These are phyloP conservation scores for Boulengeromyrus knoepffleri DNA, from an alignment of 2,113 vertebrate species.

Conservation along the genomic window DNA sequence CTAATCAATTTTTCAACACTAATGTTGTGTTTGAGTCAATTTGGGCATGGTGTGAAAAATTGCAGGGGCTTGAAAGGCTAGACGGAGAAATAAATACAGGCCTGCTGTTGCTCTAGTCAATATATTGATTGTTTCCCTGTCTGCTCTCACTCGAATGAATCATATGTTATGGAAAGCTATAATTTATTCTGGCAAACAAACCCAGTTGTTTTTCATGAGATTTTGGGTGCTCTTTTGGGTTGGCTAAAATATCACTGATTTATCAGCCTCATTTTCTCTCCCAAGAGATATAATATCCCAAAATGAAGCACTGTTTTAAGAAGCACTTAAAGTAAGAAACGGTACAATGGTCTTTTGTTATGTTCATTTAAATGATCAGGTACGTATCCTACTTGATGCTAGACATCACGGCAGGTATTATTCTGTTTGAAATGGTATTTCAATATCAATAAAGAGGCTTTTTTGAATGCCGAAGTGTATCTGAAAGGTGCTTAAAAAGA, in stretches of 20 bases:
- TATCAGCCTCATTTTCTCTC: background rate
- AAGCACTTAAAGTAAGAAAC: background rate
- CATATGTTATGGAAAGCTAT: background rate
- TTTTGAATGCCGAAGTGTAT: background rate
- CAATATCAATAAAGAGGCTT: background rate
- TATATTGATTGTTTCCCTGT: conserved; percentile 9
- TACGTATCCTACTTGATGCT: background rate
- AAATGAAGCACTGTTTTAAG: background rate
- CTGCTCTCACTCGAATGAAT: conserved; percentile 9
- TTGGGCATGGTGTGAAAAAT: conserved; percentile 9
- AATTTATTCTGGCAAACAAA: background rate
- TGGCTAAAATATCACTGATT: background rate
- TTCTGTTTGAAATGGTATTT: background rate
- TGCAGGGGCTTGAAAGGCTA: background rate
- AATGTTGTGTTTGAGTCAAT: conserved; percentile 13
- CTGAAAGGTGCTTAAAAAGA: background rate
- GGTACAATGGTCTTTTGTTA: background rate
- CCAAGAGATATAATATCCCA: background rate
- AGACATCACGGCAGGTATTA: background rate
- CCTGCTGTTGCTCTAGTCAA: conserved; percentile 9
- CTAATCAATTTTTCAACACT: conserved; percentile 15
- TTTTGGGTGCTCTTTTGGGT: background rate
- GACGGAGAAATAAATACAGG: background rate
- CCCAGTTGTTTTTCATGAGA: background rate
- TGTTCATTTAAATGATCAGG: background rate